phyloP scores from a whole-genome alignment of 1,140 invertebrate genomes.

The Chrysoperla carnea region DNA sequence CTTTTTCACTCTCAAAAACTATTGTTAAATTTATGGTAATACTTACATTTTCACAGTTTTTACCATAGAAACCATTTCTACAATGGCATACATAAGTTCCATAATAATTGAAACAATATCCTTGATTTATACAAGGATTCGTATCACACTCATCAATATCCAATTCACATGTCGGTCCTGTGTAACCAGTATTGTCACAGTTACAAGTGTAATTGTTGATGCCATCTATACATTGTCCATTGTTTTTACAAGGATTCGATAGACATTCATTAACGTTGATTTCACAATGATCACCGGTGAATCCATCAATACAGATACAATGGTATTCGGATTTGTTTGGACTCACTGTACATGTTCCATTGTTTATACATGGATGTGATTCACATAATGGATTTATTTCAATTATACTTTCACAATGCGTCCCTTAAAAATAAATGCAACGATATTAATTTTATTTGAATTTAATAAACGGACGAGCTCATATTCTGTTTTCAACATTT shows the following conservation, averaged over 20 bases:
- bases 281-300: constrained; percentile 44
- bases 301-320: constrained; percentile 41
- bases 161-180: constrained; percentile 56
- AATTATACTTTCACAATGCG: constrained; percentile 59
- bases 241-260: constrained; percentile 61
- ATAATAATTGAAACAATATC: constrained; percentile 61
- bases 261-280: constrained; percentile 52
- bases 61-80: constrained; percentile 60
- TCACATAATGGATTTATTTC: constrained; percentile 51
- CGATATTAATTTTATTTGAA: too few relatives aligned
- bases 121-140: constrained; percentile 57
- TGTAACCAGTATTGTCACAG: constrained; percentile 57
- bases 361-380: constrained; percentile 50
- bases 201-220: constrained; percentile 63
- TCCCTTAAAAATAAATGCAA: constrained; percentile 27
- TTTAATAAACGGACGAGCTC: too few relatives aligned
- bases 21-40: not conserved
- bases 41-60: constrained; percentile 47
- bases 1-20: too few relatives aligned
- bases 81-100: constrained; percentile 72
- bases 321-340: constrained; percentile 30
- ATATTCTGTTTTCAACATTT: too few relatives aligned
- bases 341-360: constrained; percentile 43
- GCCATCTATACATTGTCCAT: constrained; percentile 61
- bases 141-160: constrained; percentile 71